These are phyloP conservation scores for Nansenia antarctica DNA, from an alignment of 2,113 vertebrate genomes.

Conservation along the genomic window DNA sequence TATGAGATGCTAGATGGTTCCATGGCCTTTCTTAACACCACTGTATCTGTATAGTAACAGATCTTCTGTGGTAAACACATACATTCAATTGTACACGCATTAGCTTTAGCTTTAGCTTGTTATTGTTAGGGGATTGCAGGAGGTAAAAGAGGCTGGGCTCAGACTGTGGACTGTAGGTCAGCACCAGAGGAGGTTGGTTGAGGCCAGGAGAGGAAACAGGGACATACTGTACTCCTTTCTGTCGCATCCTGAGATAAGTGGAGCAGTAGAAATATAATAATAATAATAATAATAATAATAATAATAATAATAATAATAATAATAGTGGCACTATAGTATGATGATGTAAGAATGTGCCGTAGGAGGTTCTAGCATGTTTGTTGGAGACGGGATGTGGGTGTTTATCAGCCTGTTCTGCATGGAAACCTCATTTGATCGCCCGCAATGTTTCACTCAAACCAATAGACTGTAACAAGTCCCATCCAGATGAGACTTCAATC, in stretches of 20 bases:
- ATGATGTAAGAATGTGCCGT: too few relatives aligned
- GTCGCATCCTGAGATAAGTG: not conserved
- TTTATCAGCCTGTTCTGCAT: not conserved
- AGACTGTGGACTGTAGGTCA: not conserved
- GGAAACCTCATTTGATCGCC: not conserved
- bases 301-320: too few relatives aligned
- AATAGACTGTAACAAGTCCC: not conserved
- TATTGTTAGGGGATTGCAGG: too few relatives aligned
- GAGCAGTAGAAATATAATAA: not conserved
- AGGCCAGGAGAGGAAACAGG: not conserved
- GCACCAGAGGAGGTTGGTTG: not conserved
- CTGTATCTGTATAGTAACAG: not conserved
- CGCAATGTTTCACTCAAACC: not conserved
- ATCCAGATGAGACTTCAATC: not conserved
- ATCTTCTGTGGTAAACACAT: not conserved
- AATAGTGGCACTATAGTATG: too few relatives aligned
- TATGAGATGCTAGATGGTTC: not conserved
- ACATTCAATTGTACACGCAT: too few relatives aligned
- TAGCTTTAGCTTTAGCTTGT: too few relatives aligned
- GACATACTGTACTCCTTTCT: not conserved
- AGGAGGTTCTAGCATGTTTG: not conserved
- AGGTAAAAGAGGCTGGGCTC: too few relatives aligned
- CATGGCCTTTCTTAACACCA: not conserved
- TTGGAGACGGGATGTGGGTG: not conserved
- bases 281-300: too few relatives aligned